Percentiles rank a stretch among this genome's conserved stretches.
Evolutionary conservation across 2,797 vertebrate species (phyloP).

Genomic region (Periophthalmus magnuspinnatus): DNA sequence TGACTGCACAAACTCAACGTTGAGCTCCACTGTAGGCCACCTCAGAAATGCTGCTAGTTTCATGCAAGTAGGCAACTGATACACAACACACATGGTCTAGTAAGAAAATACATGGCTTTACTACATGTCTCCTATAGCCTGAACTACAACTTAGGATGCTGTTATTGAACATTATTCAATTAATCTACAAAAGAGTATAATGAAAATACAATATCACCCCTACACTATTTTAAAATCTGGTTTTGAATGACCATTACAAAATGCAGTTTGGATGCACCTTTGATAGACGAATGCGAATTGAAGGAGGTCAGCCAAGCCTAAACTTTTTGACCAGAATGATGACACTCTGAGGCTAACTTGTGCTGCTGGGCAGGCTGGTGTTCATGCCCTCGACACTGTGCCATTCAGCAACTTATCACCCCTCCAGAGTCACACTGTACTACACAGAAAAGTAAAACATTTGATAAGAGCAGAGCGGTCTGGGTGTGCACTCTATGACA

Average conservation of each 20-base stretch:
- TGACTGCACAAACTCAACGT: slow-evolving; percentile 55
- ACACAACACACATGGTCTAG: neutral
- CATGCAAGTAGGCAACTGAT: neutral
- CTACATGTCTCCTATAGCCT: no score
- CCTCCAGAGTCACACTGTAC: slow-evolving; percentile 26
- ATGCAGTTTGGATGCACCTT: no score
- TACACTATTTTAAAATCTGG: no score
- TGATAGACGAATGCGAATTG: no score
- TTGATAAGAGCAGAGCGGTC: slow-evolving; percentile 29
- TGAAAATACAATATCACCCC: no score
- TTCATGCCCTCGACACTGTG: slow-evolving; percentile 36
- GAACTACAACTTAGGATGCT: no score
- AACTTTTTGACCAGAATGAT: no score
- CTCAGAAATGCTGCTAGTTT: neutral
- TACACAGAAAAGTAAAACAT: slow-evolving; percentile 34
- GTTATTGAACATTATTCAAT: no score
- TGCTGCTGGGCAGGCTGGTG: slow-evolving; percentile 5
- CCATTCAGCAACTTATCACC: slow-evolving; percentile 33
- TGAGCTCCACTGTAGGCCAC: neutral
- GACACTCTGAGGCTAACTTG: slow-evolving; percentile 31
- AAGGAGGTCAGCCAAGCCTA: no score
- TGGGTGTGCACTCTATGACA: slow-evolving; percentile 28
- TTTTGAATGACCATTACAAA: no score
- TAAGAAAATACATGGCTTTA: no score
- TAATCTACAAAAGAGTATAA: no score